Evolutionary conservation across 2,113 vertebrate genomes (phyloP), one percentile per base, ranked within the genome.

Genomic region (Epinephelus cyanopodus): DNA sequence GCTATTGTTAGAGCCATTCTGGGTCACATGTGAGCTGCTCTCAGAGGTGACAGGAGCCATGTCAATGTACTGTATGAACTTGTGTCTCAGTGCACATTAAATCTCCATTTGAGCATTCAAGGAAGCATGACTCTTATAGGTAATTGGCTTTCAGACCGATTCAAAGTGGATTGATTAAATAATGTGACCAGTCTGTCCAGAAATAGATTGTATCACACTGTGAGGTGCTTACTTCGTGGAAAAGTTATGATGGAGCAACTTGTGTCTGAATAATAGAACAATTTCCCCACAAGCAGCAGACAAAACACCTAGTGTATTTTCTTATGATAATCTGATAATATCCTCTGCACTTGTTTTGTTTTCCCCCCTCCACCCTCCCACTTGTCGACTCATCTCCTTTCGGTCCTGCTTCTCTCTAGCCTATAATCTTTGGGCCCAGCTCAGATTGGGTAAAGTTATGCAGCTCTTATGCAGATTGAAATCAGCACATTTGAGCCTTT

Each of bases 131-230:
- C 19, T 54, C 73, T 61, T 53, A 52, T 27, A 48, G 19, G 67
- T 77, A 77, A 77, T 61, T 85, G 66, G 33, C 67, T 67, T 72
- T 66, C 61, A 77, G 23, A 52, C 67, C 48, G 50, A 47, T 76
- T 83, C 13, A 50, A 29, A 48, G 39, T 72, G n/a, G 21, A 52
- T 17, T 29, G 61, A 83, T 73, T 62, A 4, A 2, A 54, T 25
- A 56, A 53, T 71, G 19, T 53, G 63, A 72, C 2, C 48, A 5
- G n/a, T 58, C 37, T 39, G 50, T 65, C 29, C n/a, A 17, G 56
- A 17, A 39, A 25, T 37, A 45, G n/a, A 63, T 29, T 45, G 18
- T 19, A 3, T 53, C 64, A 66, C 2, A 10, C 42, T 45, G 42
- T 45, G 9, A 9, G 60, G 13, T 17, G 10, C 9, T 61, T 27